phyloP scores from a whole-genome alignment of 2,888 invertebrate species.

The Cheilosia scutellata region DNA sequence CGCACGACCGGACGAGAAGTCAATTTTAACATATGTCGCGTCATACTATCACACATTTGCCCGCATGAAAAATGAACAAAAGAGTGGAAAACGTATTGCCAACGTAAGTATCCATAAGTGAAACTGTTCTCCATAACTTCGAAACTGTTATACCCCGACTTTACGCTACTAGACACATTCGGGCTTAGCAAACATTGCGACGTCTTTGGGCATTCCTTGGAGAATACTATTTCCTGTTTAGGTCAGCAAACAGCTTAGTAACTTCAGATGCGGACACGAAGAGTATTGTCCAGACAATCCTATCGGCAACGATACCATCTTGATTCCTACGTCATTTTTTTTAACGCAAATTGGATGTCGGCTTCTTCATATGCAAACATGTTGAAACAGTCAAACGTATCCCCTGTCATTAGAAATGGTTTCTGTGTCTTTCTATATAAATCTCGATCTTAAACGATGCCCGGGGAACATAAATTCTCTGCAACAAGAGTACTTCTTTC shows the following conservation, averaged over 20 bases:
- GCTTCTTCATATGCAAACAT: neutral
- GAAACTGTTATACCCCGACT: no score
- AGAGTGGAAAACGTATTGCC: constrained; percentile 98
- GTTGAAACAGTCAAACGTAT: neutral
- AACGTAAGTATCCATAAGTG: constrained; percentile 88
- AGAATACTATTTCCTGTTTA: no score
- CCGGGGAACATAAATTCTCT: constrained; percentile 28
- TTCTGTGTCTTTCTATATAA: neutral
- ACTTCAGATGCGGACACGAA: no score
- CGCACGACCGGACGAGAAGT: constrained; percentile 97
- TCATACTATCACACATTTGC: constrained; percentile 99
- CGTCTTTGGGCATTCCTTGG: no score
- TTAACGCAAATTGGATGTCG: neutral
- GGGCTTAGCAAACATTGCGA: no score
- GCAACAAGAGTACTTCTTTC: neutral
- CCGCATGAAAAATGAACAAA: constrained; percentile 99
- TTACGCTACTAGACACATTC: no score
- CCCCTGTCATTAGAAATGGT: neutral
- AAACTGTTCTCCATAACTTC: no score
- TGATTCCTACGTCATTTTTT: no score
- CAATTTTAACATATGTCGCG: constrained; percentile 99
- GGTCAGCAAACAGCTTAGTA: no score
- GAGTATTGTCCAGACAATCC: no score
- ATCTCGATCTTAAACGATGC: constrained; percentile 14
- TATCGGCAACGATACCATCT: no score